Percentiles rank a stretch among this genome's conserved stretches.
These are phyloP conservation scores for Tyrannus savana DNA, from an alignment of 2,113 vertebrate genomes.

Conservation along the genomic window DNA sequence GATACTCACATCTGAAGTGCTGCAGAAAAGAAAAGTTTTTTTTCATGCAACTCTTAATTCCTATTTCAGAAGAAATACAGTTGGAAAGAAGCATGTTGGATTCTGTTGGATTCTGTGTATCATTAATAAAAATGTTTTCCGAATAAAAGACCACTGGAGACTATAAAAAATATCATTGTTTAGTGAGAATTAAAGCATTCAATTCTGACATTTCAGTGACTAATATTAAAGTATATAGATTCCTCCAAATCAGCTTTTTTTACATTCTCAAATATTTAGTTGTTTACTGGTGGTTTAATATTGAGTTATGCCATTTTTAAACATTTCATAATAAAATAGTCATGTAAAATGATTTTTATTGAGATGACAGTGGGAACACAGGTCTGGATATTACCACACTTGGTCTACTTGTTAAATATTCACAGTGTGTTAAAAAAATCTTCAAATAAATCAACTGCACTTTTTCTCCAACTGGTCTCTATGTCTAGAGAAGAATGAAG, in stretches of 20 bases:
- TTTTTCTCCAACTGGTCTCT: not conserved
- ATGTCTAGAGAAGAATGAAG: not conserved
- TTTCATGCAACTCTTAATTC: not conserved
- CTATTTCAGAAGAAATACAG: not conserved
- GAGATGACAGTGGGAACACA: not conserved
- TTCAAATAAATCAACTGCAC: not conserved
- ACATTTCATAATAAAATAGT: not conserved
- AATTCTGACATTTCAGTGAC: not conserved
- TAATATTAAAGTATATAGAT: not conserved
- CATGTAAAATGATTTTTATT: not conserved
- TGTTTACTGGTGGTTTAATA: not conserved
- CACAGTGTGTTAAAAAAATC: rapidly evolving
- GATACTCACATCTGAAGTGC: not conserved
- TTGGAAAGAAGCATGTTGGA: not conserved
- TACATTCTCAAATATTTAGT: not conserved
- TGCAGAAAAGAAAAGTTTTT: not conserved
- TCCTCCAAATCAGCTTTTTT: not conserved
- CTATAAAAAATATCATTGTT: not conserved
- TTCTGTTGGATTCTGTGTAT: not conserved
- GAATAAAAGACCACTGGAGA: not conserved
- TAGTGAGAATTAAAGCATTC: not conserved
- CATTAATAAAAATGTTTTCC: not conserved
- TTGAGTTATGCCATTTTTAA: not conserved
- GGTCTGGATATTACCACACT: not conserved
- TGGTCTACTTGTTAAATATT: not conserved